Evolutionary conservation across 2,113 vertebrate species (phyloP).

Genomic region (Lasiurus borealis): DNA sequence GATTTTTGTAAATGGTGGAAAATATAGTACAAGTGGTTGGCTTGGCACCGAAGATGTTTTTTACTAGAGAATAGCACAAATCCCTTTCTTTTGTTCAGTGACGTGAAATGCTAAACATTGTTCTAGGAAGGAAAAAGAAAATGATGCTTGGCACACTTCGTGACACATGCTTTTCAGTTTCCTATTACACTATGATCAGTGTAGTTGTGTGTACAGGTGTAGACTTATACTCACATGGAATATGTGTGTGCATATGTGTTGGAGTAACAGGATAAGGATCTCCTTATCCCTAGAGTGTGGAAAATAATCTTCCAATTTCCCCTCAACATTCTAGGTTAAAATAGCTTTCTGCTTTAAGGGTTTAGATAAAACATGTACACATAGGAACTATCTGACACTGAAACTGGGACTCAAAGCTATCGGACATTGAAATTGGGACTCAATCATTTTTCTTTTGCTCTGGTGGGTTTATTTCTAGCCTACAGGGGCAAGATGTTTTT

Average conservation of each 20-base stretch:
- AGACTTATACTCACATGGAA: background rate
- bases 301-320: background rate
- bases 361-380: background rate
- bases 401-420: no score
- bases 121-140: slow-evolving; percentile 46
- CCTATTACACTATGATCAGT: background rate
- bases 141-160: background rate
- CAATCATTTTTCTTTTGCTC: no score
- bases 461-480: no score
- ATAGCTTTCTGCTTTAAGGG: background rate
- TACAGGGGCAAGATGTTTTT: no score
- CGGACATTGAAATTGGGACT: no score
- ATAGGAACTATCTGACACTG: no score
- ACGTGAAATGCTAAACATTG: slow-evolving; percentile 40
- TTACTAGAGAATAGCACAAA: slow-evolving; percentile 54
- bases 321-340: background rate
- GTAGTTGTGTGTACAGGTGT: background rate
- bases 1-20: slow-evolving; percentile 81
- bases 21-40: slow-evolving; percentile 76
- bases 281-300: background rate
- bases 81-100: slow-evolving; percentile 61
- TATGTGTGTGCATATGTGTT: background rate
- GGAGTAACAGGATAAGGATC: background rate
- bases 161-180: background rate
- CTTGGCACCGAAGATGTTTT: slow-evolving; percentile 57